Conservation (phyloP, 2,113 vertebrate genomes). For the Lichenostomus cassidix region DNA sequence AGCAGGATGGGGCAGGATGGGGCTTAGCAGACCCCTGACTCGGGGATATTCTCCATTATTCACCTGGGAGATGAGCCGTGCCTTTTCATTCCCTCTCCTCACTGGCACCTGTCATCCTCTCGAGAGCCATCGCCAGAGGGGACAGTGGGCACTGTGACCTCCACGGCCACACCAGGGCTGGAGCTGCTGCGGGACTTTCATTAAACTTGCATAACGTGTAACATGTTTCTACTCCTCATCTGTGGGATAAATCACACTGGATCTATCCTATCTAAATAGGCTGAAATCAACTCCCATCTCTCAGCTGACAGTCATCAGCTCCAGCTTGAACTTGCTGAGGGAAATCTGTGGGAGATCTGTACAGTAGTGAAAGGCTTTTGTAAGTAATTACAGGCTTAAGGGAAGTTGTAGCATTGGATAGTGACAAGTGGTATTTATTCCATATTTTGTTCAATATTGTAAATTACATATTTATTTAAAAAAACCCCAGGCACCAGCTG, state of each 20-base stretch:
- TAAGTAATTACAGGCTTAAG: slow-evolving; percentile 42
- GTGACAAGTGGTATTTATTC: slow-evolving; percentile 56
- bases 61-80: fast-evolving
- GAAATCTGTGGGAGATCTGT: neutral
- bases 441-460: slow-evolving; percentile 26
- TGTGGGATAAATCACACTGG: neutral
- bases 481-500: neutral
- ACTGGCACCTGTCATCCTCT: neutral
- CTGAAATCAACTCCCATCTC: neutral
- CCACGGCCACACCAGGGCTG: fast-evolving
- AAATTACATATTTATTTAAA: slow-evolving; percentile 3
- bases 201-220: fast-evolving
- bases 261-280: neutral
- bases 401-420: neutral
- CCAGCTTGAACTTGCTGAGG: neutral
- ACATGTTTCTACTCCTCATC: neutral
- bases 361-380: neutral
- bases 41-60: fast-evolving
- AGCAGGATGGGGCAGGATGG: neutral
- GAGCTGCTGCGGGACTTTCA: neutral
- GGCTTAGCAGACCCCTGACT: neutral
- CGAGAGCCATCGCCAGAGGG: fast-evolving
- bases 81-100: neutral
- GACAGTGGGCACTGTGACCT: fast-evolving
- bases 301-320: neutral